Evolutionary conservation across 2,113 vertebrate genomes (phyloP).

Genomic region (Poeciliopsis occidentalis): DNA sequence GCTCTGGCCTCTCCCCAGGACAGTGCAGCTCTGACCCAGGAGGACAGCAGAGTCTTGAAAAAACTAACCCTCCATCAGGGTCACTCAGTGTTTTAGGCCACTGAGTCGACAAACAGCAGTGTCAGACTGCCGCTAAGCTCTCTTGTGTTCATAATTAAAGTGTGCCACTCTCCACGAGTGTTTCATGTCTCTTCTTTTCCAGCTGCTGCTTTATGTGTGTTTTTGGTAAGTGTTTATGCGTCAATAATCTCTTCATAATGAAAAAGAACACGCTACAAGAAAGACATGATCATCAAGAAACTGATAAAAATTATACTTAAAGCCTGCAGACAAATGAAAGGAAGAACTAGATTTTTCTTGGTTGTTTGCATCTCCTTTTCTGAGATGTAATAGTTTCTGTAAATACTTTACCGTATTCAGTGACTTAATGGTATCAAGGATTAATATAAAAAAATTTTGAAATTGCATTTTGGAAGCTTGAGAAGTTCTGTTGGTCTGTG

Average conservation of each 20-base stretch:
- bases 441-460: background rate
- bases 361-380: background rate
- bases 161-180: slow-evolving; percentile 3
- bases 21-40: slow-evolving; percentile 63
- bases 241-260: background rate
- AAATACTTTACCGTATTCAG: background rate
- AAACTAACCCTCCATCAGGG: slow-evolving; percentile 57
- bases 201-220: background rate
- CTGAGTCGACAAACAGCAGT: slow-evolving; percentile 38
- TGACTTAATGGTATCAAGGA: background rate
- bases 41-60: slow-evolving; percentile 57
- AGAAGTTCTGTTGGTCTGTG: too few relatives aligned
- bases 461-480: background rate
- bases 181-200: background rate
- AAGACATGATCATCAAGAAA: background rate
- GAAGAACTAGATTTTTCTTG: background rate
- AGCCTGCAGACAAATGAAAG: background rate
- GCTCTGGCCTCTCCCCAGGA: slow-evolving; percentile 70
- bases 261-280: background rate
- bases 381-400: background rate
- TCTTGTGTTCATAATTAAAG: slow-evolving; percentile 31
- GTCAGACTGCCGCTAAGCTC: slow-evolving; percentile 14
- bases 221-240: slow-evolving; percentile 7
- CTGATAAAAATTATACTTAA: background rate
- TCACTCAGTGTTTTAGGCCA: slow-evolving; percentile 58